These are phyloP conservation scores for Acromyrmex charruanus DNA, from an alignment of 1,140 invertebrate genomes.

Conservation along the genomic window DNA sequence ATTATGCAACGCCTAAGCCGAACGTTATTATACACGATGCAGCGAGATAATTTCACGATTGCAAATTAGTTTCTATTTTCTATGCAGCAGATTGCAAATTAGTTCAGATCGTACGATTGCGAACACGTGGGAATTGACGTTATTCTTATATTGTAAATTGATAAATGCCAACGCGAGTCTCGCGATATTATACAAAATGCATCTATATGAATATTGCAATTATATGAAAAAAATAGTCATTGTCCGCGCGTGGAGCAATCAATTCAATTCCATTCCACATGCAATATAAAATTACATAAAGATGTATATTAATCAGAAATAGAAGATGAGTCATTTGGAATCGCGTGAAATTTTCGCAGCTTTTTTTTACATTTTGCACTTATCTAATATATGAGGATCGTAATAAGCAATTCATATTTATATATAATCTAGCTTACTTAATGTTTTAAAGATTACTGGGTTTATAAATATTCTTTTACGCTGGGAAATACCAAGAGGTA, in stretches of 20 bases:
- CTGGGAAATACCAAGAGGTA: not conserved
- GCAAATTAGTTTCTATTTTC: not conserved
- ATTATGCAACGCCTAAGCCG: not conserved
- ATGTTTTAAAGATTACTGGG: not conserved
- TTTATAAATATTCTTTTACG: not conserved
- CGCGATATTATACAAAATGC: not conserved
- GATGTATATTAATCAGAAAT: not conserved
- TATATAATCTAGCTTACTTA: not conserved
- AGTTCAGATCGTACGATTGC: not conserved
- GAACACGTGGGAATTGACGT: not conserved
- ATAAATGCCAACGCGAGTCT: not conserved
- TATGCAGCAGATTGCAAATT: not conserved
- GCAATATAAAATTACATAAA: slow-evolving; percentile 21
- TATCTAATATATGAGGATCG: not conserved
- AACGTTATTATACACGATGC: not conserved
- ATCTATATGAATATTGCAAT: not conserved
- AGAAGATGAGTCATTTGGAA: not conserved
- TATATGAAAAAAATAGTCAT: slow-evolving; percentile 18
- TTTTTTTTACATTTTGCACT: not conserved
- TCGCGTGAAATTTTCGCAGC: not conserved
- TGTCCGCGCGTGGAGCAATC: no score
- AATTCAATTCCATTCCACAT: not conserved
- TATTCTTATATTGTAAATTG: not conserved
- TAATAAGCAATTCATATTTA: not conserved
- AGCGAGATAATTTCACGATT: not conserved